Evolutionary conservation across 2,113 vertebrate species (phyloP).

Genomic region (Burhinus oedicnemus): DNA sequence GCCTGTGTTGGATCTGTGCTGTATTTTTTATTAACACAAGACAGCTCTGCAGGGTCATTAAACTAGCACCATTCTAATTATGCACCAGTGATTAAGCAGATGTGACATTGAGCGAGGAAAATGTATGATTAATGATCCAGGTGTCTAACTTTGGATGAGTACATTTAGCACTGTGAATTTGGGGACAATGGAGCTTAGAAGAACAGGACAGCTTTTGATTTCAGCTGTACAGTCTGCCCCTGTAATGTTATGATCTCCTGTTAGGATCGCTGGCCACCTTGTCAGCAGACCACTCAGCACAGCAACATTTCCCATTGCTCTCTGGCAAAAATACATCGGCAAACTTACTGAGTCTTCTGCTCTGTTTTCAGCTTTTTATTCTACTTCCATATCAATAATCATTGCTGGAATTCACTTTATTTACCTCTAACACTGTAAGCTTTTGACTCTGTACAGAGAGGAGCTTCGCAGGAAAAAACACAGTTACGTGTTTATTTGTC

Average conservation of each 20-base stretch:
- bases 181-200: background rate
- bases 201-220: background rate
- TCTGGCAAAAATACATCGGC: background rate
- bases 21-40: constrained; percentile 23
- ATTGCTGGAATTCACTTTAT: background rate
- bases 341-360: background rate
- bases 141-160: constrained; percentile 22
- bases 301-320: background rate
- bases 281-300: background rate
- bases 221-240: background rate
- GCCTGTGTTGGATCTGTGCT: background rate
- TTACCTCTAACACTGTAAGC: background rate
- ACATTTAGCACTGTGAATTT: background rate
- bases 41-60: constrained; percentile 31
- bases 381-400: background rate
- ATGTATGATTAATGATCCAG: constrained; percentile 43
- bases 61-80: constrained; percentile 37
- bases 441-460: background rate
- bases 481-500: background rate
- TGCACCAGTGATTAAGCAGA: constrained; percentile 37
- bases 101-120: background rate
- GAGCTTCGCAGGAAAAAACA: background rate
- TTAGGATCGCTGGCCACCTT: background rate
- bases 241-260: background rate
- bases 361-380: background rate